phyloP scores from a whole-genome alignment of 1,140 invertebrate species.

The Aphis gossypii region DNA sequence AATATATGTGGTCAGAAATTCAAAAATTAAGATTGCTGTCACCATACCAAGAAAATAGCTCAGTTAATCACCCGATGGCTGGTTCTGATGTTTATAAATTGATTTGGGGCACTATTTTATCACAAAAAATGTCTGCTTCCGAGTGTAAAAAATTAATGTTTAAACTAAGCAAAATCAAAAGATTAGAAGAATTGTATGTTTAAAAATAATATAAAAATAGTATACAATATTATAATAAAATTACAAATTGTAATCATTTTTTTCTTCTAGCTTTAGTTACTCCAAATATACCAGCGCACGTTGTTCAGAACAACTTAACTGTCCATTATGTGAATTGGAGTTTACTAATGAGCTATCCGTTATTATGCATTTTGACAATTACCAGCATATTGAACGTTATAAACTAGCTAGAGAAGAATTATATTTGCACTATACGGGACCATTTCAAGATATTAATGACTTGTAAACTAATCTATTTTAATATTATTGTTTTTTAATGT shows the following conservation, averaged over 20 bases:
- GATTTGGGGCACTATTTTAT: conserved; percentile 23
- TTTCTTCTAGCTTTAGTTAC: background rate
- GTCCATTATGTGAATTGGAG: conserved; percentile 26
- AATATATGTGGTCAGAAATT: conserved; percentile 24
- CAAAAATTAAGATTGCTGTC: background rate
- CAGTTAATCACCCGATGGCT: conserved; percentile 47
- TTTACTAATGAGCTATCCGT: background rate
- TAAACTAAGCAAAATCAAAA: conserved; percentile 46
- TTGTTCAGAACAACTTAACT: background rate
- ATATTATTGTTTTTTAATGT: background rate
- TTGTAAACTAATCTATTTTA: background rate
- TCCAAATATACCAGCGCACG: background rate
- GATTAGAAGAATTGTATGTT: conserved; percentile 47
- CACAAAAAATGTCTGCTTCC: background rate
- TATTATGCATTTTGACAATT: conserved; percentile 28
- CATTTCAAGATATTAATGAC: conserved; percentile 5
- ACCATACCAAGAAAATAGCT: background rate
- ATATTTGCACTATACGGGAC: background rate
- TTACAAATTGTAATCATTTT: background rate
- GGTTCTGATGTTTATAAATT: conserved; percentile 52
- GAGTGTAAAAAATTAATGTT: conserved; percentile 34
- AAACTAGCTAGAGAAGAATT: conserved; percentile 41
- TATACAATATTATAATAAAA: background rate
- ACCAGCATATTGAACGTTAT: conserved; percentile 32
- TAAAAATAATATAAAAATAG: background rate